Conservation (phyloP, 2,113 vertebrate genomes). For the Corvus cornix region DNA sequence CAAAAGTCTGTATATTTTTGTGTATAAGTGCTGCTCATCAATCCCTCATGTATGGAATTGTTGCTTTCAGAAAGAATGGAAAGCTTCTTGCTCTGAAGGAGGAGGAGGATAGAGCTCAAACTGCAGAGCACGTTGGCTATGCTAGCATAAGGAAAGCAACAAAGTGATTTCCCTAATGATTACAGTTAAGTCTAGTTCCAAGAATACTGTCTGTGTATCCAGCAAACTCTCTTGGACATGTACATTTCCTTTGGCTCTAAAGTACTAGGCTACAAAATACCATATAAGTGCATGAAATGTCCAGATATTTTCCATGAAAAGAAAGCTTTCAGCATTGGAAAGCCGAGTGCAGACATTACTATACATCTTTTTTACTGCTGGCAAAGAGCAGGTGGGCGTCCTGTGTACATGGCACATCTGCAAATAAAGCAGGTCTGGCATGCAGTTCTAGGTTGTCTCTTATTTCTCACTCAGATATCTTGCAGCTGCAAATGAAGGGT, state of each 20-base stretch:
- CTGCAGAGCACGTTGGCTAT: background rate
- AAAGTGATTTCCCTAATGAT: constrained; percentile 36
- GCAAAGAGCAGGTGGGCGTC: background rate
- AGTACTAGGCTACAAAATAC: constrained; percentile 32
- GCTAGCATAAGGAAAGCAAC: background rate
- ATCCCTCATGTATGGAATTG: background rate
- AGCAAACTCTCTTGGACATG: constrained; percentile 47
- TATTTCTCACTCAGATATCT: background rate
- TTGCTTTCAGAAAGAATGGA: background rate
- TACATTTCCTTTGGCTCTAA: constrained; percentile 52
- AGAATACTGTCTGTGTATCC: constrained; percentile 43
- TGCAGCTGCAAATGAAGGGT: background rate
- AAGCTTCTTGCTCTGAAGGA: background rate
- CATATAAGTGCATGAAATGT: constrained; percentile 55
- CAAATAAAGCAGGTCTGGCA: background rate
- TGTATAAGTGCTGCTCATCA: background rate
- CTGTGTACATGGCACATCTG: background rate
- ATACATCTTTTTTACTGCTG: background rate
- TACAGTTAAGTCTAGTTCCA: constrained; percentile 35
- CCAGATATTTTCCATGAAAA: background rate
- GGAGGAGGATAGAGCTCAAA: background rate
- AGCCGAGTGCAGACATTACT: background rate
- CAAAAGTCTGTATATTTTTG: background rate
- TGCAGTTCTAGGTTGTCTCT: background rate
- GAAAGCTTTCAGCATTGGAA: background rate